Conservation (phyloP, 2,113 vertebrate species). For the Cacatua alba region DNA sequence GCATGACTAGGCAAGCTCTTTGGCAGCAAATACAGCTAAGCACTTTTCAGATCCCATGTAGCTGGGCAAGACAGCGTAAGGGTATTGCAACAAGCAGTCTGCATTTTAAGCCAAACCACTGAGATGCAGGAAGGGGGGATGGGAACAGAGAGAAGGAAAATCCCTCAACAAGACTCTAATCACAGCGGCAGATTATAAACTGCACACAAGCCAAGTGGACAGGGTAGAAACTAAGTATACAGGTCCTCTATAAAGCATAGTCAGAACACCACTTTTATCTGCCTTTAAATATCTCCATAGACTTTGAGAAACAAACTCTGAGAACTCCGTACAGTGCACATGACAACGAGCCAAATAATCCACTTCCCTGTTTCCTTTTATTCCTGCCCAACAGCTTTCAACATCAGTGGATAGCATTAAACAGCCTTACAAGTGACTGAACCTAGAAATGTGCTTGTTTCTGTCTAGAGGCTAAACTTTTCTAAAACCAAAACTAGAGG, state of each 20-base stretch:
- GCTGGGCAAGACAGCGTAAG: neutral
- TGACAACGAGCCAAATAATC: neutral
- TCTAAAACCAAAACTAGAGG: neutral
- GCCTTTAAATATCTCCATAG: neutral
- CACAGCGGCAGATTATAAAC: neutral
- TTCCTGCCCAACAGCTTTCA: constrained; percentile 29
- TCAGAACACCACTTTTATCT: neutral
- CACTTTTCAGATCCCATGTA: neutral
- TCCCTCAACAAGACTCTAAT: neutral
- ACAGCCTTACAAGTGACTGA: neutral
- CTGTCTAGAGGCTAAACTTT: neutral
- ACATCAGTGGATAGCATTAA: neutral
- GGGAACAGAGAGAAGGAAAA: neutral
- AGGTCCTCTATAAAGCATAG: neutral
- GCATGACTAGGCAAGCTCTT: constrained; percentile 47
- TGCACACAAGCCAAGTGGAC: accelerated
- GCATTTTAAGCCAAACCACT: neutral
- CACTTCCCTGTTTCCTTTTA: neutral
- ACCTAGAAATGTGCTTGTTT: neutral
- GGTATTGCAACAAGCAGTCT: neutral
- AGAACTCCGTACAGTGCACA: neutral
- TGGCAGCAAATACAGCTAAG: constrained; percentile 27
- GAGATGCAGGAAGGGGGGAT: neutral
- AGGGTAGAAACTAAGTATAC: neutral
- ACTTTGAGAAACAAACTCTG: neutral